Evolutionary conservation across 2,888 invertebrate genomes (phyloP), one percentile per base, ranked within the genome.

Genomic region (Athalia circularis): DNA sequence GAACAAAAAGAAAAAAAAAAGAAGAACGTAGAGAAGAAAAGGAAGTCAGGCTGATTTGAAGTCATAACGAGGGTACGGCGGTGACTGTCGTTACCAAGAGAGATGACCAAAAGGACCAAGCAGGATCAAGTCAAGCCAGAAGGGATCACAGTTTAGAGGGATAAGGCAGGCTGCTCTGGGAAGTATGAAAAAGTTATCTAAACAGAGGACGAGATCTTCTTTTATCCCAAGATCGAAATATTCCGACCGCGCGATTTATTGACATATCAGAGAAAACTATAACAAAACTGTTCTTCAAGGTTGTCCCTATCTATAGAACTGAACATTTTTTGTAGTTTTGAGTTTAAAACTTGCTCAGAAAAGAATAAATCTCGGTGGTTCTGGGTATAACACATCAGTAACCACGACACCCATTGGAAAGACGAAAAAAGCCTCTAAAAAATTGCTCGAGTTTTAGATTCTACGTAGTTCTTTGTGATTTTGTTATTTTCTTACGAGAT

Each of bases 81-180:
- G 72, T 47, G 47, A 45, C 72, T 72, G 72, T 72, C 59, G 72
- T 72, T 72, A 72, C 59, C 72, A 29, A 11, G 45, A 72, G 13
- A 59, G 47, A 72, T 72, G 57, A 15, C 47, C 11, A 54, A 68
- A 50, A 68, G 68, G 52, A 68, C 59, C 59, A 45, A n/a, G 59
- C 13, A 57, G 72, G 72, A 57, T 59, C 72, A 72, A 47, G 72
- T 13, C 8, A 47, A 47, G 45, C 59, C 72, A 52, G 45, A 72
- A 72, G 52, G 72, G 72, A 72, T 72, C 72, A 72, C 72, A 72
- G 59, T 59, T 72, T 72, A 59, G 57, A 72, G 52, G 72, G 72
- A 72, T 72, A 72, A 72, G 57, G 57, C 72, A 13, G 57, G 72
- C 43, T 54, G 5, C 6, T 59, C 47, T 15, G 15, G 59, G 9